Percentiles rank a stretch among this genome's conserved stretches.
phyloP scores from a whole-genome alignment of 2,113 vertebrate genomes.

The Spheniscus mendiculus region DNA sequence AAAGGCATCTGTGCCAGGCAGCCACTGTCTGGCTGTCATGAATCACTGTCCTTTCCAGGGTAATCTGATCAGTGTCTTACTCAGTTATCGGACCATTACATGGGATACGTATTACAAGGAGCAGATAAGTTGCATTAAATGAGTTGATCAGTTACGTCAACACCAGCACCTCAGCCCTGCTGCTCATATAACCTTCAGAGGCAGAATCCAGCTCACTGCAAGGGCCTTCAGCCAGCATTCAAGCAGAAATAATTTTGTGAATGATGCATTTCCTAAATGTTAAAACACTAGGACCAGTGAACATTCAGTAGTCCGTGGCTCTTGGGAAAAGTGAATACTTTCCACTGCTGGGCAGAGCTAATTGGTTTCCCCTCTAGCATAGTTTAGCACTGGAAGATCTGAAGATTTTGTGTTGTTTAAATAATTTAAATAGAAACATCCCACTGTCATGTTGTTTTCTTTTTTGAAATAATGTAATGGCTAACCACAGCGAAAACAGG shows the following conservation, averaged over 20 bases:
- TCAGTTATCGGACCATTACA: not conserved
- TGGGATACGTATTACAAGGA: not conserved
- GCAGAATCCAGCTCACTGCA: not conserved
- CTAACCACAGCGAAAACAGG: not conserved
- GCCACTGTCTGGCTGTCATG: not conserved
- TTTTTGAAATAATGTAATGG: not conserved
- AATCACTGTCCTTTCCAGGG: not conserved
- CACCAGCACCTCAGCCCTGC: not conserved
- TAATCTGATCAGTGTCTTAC: not conserved
- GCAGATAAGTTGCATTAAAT: not conserved
- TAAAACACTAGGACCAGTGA: rapidly evolving
- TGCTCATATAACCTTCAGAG: rapidly evolving
- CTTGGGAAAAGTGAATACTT: not conserved
- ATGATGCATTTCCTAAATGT: no score
- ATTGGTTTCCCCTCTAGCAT: not conserved
- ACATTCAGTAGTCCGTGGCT: rapidly evolving
- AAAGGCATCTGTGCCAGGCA: not conserved
- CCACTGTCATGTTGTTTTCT: no score
- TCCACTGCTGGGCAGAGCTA: no score
- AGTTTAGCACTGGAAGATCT: not conserved
- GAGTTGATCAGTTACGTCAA: not conserved
- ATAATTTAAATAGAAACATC: no score
- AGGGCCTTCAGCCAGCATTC: not conserved
- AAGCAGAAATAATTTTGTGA: not conserved
- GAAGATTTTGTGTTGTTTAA: not conserved